Evolutionary conservation across 2,113 vertebrate genomes (phyloP).

Genomic region (Leuciscus idus): DNA sequence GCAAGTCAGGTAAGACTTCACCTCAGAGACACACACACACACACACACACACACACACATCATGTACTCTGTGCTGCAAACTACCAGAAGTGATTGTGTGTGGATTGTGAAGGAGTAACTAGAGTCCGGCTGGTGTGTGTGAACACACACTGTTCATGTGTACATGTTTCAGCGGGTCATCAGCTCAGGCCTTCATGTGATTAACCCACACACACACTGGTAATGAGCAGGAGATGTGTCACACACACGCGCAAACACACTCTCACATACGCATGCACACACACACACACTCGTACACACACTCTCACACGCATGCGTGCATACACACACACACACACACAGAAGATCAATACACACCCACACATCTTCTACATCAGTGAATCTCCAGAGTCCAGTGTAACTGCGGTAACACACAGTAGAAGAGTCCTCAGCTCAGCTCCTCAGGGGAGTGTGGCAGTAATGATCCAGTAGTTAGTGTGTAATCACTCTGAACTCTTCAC

Average conservation of each 20-base stretch:
- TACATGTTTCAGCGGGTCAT: background rate
- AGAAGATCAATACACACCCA: background rate
- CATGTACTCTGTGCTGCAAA: no score
- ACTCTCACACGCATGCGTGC: no score
- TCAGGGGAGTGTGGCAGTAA: background rate
- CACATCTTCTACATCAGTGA: background rate
- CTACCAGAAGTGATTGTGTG: background rate
- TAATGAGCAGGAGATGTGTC: background rate
- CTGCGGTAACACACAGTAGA: background rate
- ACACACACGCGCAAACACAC: no score
- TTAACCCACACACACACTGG: background rate
- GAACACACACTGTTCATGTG: background rate
- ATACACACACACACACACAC: background rate
- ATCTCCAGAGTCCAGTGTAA: background rate
- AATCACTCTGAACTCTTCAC: background rate
- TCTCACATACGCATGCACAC: no score
- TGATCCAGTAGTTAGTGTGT: background rate
- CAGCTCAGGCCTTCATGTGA: background rate
- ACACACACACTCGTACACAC: no score
- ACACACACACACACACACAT: no score
- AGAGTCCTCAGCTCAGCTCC: no score
- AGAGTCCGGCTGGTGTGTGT: background rate
- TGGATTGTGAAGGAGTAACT: background rate
- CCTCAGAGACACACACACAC: no score
- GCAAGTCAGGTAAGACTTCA: slow-evolving; percentile 73